Percentiles rank a stretch among this genome's conserved stretches.
These are phyloP conservation scores for Adelosebastes latens DNA, from an alignment of 2,797 vertebrate genomes.

Conservation along the genomic window DNA sequence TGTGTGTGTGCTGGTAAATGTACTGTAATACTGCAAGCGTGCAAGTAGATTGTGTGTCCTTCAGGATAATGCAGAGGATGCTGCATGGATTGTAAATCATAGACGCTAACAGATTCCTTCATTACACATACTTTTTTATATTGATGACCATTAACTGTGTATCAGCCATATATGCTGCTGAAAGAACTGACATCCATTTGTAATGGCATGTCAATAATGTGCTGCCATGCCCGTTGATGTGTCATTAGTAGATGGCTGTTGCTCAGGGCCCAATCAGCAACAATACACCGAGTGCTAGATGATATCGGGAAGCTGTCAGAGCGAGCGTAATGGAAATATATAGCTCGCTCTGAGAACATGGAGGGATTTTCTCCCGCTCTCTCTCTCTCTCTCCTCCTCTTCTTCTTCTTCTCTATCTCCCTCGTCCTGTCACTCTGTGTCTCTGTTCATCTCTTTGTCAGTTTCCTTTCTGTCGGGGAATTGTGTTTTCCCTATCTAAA, in stretches of 20 bases:
- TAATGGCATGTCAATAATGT: slow-evolving; percentile 47
- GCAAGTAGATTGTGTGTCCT: not conserved
- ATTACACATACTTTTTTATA: not conserved
- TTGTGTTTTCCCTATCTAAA: slow-evolving; percentile 42
- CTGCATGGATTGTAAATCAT: not conserved
- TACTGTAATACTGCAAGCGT: not conserved
- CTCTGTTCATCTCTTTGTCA: slow-evolving; percentile 22
- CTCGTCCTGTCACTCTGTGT: slow-evolving; percentile 14
- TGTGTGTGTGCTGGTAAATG: not conserved
- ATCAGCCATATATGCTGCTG: not conserved
- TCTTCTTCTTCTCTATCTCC: not conserved
- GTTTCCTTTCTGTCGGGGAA: slow-evolving; percentile 26
- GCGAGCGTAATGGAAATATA: slow-evolving; percentile 65
- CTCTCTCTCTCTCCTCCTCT: not conserved
- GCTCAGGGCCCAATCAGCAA: slow-evolving; percentile 61
- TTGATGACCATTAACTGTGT: slow-evolving; percentile 11
- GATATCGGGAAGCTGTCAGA: slow-evolving; percentile 67
- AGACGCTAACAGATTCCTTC: not conserved
- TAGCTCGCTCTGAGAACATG: slow-evolving; percentile 24
- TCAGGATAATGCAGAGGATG: not conserved
- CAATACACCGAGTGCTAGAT: slow-evolving; percentile 49
- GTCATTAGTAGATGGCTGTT: slow-evolving; percentile 46
- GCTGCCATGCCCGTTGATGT: slow-evolving; percentile 39
- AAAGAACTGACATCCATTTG: slow-evolving; percentile 33
- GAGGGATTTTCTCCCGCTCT: slow-evolving; percentile 22